Conservation (phyloP, 2,113 vertebrate genomes). For the Miniopterus natalensis region DNA sequence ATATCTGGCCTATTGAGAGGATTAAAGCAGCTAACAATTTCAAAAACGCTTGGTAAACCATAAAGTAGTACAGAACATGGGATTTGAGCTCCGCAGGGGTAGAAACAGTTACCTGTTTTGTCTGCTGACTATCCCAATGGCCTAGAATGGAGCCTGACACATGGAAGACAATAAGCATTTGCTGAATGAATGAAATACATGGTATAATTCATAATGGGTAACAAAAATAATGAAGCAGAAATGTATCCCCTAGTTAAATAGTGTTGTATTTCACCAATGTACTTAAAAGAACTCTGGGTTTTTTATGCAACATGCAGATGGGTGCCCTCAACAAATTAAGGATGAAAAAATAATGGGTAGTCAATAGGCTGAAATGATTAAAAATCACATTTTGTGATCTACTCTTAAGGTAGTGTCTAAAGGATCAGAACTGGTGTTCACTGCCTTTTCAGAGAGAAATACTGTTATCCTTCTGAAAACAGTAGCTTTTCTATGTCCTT, state of each 20-base stretch:
- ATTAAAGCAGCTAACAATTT: constrained; percentile 11
- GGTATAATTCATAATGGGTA: background rate
- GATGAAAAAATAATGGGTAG: background rate
- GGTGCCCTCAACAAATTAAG: background rate
- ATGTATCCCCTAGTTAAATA: background rate
- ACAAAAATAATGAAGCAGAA: constrained; percentile 53
- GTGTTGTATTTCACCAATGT: background rate
- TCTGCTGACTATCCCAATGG: background rate
- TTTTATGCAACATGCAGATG: background rate
- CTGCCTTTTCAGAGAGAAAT: background rate
- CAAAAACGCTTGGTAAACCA: constrained; percentile 3
- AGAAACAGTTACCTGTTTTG: background rate
- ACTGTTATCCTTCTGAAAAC: background rate
- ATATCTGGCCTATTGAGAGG: background rate
- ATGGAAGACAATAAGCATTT: background rate
- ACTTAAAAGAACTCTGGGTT: constrained; percentile 4
- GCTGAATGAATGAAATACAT: background rate
- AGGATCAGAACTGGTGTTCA: background rate
- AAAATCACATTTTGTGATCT: constrained; percentile 23
- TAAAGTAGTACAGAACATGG: background rate
- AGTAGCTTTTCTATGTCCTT: background rate
- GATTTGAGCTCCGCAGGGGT: background rate
- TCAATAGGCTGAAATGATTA: background rate
- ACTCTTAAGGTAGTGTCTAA: background rate
- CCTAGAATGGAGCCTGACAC: background rate